phyloP scores from a whole-genome alignment of 2,113 vertebrate species.

The Tragelaphus scriptus region DNA sequence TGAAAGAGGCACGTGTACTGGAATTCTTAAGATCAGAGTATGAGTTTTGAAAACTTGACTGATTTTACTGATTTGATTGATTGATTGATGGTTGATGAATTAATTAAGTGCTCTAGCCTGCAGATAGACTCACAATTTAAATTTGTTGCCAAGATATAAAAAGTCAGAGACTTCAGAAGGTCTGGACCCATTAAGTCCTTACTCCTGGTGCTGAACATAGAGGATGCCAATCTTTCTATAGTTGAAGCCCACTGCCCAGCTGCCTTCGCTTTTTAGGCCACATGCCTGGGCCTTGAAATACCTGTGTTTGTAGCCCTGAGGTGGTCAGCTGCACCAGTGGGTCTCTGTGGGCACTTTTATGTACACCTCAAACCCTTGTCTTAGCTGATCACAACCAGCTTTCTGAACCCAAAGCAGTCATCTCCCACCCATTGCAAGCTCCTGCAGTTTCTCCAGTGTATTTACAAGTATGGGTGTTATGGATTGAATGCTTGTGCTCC shows the following conservation, averaged over 20 bases:
- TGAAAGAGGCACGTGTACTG: too few relatives aligned
- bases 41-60: neutral
- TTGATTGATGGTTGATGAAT: neutral
- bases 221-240: neutral
- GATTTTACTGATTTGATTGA: neutral
- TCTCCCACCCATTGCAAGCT: neutral
- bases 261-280: neutral
- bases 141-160: neutral
- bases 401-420: neutral
- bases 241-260: neutral
- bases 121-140: neutral
- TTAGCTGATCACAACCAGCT: neutral
- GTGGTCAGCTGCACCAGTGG: neutral
- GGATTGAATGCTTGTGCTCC: neutral
- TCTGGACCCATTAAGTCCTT: neutral
- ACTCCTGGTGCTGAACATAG: neutral
- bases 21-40: neutral
- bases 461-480: neutral
- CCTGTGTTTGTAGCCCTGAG: neutral
- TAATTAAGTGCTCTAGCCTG: neutral
- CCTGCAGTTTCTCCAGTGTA: neutral
- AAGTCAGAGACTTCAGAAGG: neutral
- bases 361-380: neutral
- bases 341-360: neutral
- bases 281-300: neutral